These are phyloP conservation scores for Oscheius sp. DNA, from an alignment of 2,888 invertebrate species.

Conservation along the genomic window DNA sequence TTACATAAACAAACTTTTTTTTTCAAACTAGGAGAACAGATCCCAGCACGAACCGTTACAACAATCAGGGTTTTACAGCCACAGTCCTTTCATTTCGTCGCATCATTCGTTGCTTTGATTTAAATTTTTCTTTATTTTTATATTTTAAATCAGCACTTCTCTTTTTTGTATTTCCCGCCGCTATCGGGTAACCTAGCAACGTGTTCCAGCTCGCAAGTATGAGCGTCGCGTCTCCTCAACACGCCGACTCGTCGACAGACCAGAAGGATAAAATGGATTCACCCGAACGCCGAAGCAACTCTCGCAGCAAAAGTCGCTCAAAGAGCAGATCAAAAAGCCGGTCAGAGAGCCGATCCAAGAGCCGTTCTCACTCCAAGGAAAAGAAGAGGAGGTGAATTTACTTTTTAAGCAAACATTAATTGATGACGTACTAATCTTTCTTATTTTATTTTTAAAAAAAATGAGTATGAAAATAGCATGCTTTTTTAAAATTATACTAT, in stretches of 20 bases:
- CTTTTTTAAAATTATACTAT: background rate
- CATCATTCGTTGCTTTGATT: background rate
- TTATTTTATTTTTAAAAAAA: background rate
- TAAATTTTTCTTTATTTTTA: background rate
- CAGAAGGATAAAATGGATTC: background rate
- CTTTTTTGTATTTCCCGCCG: background rate
- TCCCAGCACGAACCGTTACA: background rate
- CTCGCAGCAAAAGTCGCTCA: conserved; percentile 11
- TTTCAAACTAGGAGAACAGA: background rate
- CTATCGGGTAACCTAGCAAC: conserved; percentile 17
- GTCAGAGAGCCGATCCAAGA: conserved; percentile 21
- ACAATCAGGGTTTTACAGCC: background rate
- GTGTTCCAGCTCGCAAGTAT: too few relatives aligned
- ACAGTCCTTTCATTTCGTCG: background rate
- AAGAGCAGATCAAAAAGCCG: conserved; percentile 11
- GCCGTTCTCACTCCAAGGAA: conserved; percentile 14
- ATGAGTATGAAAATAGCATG: background rate
- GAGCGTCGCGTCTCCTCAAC: conserved; percentile 21
- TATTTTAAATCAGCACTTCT: background rate
- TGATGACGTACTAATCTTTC: background rate
- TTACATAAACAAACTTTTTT: background rate
- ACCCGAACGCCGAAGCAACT: background rate
- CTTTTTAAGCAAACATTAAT: background rate
- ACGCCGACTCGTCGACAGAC: background rate
- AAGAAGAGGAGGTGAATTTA: conserved; percentile 15